These are phyloP conservation scores for Harpalus rufipes DNA, from an alignment of 2,888 invertebrate genomes.

Conservation along the genomic window DNA sequence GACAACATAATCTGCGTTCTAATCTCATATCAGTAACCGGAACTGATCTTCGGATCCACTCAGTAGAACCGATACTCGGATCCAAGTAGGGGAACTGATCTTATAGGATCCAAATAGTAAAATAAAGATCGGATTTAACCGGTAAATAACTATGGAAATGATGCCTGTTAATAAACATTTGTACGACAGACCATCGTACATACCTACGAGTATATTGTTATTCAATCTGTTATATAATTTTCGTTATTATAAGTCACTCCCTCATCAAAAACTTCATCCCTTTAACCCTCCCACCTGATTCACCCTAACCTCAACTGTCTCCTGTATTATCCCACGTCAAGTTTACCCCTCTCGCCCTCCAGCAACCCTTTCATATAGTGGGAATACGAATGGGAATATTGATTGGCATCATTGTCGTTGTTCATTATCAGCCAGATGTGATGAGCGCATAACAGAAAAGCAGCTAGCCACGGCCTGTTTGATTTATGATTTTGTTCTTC, in stretches of 20 bases:
- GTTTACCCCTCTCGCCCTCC: neutral
- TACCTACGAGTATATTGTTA: too few species aligned
- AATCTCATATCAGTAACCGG: too few species aligned
- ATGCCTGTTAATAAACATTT: too few species aligned
- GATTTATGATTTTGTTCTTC: conserved; percentile 65
- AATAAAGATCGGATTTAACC: too few species aligned
- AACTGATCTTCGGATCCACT: too few species aligned
- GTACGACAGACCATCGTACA: too few species aligned
- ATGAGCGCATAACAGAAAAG: conserved; percentile 1
- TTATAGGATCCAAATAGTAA: too few species aligned
- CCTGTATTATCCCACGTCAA: conserved; percentile 1
- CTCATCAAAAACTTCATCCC: neutral
- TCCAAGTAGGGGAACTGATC: too few species aligned
- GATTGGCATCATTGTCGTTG: conserved; percentile 56
- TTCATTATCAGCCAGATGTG: conserved; percentile 58
- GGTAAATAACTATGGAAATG: too few species aligned
- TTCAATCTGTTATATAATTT: too few species aligned
- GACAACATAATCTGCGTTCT: too few species aligned
- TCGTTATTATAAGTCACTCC: neutral
- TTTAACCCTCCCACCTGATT: neutral
- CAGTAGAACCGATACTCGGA: too few species aligned
- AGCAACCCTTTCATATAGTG: neutral
- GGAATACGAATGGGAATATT: conserved; percentile 21
- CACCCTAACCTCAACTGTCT: neutral
- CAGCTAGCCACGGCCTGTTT: conserved; percentile 41